Evolutionary conservation across 2,113 vertebrate species (phyloP).

Genomic region (Ellobius talpinus): DNA sequence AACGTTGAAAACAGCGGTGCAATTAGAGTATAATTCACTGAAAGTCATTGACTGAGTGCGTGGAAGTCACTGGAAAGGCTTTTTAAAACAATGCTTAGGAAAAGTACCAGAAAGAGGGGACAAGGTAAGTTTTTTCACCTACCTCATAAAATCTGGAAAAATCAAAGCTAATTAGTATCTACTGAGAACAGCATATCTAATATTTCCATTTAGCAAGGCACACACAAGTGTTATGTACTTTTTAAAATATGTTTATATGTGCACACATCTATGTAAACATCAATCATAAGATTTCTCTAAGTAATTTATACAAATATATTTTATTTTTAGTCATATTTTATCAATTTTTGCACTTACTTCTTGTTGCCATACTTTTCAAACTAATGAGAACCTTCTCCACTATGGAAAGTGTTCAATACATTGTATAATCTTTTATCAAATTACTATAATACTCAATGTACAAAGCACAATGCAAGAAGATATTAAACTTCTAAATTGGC

Average conservation of each 20-base stretch:
- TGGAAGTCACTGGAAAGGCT: not conserved
- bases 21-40: not conserved
- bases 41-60: not conserved
- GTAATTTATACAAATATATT: not conserved
- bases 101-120: not conserved
- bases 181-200: not conserved
- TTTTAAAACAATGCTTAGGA: not conserved
- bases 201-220: not conserved
- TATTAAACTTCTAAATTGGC: constrained; percentile 50
- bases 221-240: not conserved
- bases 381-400: not conserved
- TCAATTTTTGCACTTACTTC: not conserved
- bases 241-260: not conserved
- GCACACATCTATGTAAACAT: not conserved
- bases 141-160: not conserved
- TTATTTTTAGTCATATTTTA: not conserved
- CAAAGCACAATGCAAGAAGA: constrained; percentile 16
- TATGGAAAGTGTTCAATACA: not conserved
- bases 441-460: not conserved
- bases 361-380: not conserved
- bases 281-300: not conserved
- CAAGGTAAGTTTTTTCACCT: not conserved
- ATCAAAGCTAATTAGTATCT: not conserved
- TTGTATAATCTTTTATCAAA: constrained; percentile 52
- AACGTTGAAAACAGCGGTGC: not conserved